Percentiles rank a stretch among this genome's conserved stretches.
Evolutionary conservation across 2,888 invertebrate species (phyloP).

Genomic region (Carcina quercana): DNA sequence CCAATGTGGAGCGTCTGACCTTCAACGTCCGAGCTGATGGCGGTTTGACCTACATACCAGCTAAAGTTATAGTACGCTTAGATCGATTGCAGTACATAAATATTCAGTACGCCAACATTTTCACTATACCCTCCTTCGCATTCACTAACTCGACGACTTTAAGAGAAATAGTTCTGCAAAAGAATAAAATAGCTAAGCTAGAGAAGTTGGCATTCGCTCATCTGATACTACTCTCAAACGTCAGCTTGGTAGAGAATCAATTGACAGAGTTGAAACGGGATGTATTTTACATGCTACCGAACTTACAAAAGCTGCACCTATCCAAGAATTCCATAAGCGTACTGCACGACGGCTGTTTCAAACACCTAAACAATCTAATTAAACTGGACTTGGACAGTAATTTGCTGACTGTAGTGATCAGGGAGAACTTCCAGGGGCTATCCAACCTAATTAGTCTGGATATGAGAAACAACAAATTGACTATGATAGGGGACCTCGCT

Average conservation of each 20-base stretch:
- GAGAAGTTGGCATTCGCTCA: constrained; percentile 83
- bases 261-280: constrained; percentile 83
- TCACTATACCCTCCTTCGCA: constrained; percentile 80
- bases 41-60: constrained; percentile 81
- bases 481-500: constrained; percentile 86
- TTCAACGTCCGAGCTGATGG: constrained; percentile 82
- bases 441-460: constrained; percentile 82
- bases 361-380: constrained; percentile 81
- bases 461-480: constrained; percentile 83
- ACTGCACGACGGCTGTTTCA: constrained; percentile 90
- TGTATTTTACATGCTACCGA: constrained; percentile 84
- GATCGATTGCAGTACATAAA: constrained; percentile 79
- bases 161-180: constrained; percentile 79
- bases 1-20: constrained; percentile 78
- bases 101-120: constrained; percentile 83
- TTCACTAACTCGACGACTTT: constrained; percentile 84
- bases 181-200: constrained; percentile 81
- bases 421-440: constrained; percentile 85
- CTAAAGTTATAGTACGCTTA: constrained; percentile 79
- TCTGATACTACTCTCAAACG: constrained; percentile 79
- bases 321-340: constrained; percentile 90
- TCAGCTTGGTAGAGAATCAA: constrained; percentile 84
- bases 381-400: constrained; percentile 87
- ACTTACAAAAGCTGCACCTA: constrained; percentile 82
- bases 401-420: constrained; percentile 82